A percentile compares a stretch with the other conserved stretches of the same genome.
Evolutionary conservation across 2,113 vertebrate species (phyloP).

Genomic region (Myrmecobius fasciatus): DNA sequence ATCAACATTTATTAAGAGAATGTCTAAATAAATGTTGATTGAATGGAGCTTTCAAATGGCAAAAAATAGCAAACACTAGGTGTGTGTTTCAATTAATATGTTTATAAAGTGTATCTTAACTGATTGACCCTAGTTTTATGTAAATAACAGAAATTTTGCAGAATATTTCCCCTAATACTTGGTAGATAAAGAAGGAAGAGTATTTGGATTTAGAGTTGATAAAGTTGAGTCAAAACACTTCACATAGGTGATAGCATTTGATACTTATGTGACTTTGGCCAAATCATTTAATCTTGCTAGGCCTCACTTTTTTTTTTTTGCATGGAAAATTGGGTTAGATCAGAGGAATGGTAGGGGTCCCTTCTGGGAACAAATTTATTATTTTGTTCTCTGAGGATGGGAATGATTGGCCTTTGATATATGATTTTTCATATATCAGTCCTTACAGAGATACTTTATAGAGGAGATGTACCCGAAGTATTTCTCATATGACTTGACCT

Average conservation of each 20-base stretch:
- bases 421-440: not conserved
- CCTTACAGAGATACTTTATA: conserved; percentile 33
- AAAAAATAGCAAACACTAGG: not conserved
- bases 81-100: not conserved
- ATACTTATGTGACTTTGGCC: not conserved
- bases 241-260: not conserved
- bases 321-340: not conserved
- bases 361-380: not conserved
- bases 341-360: not conserved
- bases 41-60: not conserved
- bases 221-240: not conserved
- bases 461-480: conserved; percentile 9
- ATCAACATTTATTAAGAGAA: not conserved
- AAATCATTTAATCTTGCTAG: not conserved
- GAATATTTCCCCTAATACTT: not conserved
- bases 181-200: not conserved
- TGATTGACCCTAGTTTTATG: not conserved
- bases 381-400: not conserved
- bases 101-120: not conserved
- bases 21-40: not conserved
- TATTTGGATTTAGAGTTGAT: not conserved
- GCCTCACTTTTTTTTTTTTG: not conserved
- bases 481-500: conserved; percentile 55
- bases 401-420: not conserved
- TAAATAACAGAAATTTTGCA: not conserved